Conservation (phyloP, 2,113 vertebrate genomes). For the Colius striatus region DNA sequence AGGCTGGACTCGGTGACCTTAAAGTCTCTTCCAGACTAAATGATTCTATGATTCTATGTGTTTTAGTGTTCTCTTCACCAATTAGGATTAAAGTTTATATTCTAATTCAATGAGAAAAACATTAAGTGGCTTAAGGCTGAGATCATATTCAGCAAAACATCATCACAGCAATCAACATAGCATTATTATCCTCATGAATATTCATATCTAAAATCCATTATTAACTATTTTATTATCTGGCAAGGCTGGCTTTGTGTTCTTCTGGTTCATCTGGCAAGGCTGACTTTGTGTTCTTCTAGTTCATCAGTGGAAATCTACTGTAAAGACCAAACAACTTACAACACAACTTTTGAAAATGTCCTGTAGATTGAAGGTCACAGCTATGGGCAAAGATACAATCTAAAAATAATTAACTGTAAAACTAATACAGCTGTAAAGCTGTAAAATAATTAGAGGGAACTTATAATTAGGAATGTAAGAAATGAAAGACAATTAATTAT, state of each 20-base stretch:
- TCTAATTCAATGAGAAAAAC: background rate
- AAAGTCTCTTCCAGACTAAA: no score
- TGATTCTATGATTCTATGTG: no score
- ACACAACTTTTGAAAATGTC: background rate
- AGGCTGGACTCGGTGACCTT: no score
- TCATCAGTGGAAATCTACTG: background rate
- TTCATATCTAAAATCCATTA: background rate
- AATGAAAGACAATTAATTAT: constrained; percentile 8
- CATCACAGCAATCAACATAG: background rate
- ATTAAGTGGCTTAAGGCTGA: background rate
- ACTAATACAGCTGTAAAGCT: background rate
- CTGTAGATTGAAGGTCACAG: background rate
- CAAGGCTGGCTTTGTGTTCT: background rate
- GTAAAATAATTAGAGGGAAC: background rate
- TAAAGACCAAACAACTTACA: background rate
- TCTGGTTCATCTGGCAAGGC: background rate
- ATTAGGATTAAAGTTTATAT: background rate
- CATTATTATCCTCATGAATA: background rate
- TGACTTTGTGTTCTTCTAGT: background rate
- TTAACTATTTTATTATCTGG: background rate
- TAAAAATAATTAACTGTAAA: background rate
- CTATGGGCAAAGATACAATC: background rate
- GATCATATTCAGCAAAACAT: background rate
- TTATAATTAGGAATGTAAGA: background rate
- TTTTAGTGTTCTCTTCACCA: background rate